phyloP scores from a whole-genome alignment of 2,797 vertebrate genomes.

The Adrianichthys oophorus region DNA sequence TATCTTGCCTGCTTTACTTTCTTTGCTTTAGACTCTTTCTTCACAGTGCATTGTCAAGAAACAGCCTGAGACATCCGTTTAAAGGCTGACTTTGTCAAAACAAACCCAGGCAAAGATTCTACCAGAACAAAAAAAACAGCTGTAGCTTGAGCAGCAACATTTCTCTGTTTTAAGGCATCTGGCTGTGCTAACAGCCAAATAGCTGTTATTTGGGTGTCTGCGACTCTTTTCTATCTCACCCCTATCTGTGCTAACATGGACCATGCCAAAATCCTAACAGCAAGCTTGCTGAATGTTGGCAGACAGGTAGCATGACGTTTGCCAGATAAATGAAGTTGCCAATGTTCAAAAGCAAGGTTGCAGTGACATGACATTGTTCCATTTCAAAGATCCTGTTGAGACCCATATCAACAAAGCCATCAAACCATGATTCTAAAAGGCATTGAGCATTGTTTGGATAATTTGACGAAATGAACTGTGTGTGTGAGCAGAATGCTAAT shows the following conservation, averaged over 20 bases:
- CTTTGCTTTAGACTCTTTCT: background rate
- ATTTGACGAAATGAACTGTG: conserved; percentile 6
- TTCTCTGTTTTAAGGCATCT: conserved; percentile 52
- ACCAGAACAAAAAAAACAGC: conserved; percentile 34
- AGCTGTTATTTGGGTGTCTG: conserved; percentile 61
- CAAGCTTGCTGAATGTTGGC: conserved; percentile 42
- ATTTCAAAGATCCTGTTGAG: conserved; percentile 10
- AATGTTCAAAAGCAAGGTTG: conserved; percentile 57
- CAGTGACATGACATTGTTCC: conserved; percentile 19
- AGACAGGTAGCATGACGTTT: conserved; percentile 38
- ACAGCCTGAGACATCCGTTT: conserved; percentile 50
- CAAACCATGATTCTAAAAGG: conserved; percentile 11
- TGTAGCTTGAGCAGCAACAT: conserved; percentile 57
- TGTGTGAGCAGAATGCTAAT: conserved; percentile 15
- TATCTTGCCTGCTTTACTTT: background rate
- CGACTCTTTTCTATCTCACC: conserved; percentile 40
- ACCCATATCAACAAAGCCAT: conserved; percentile 31
- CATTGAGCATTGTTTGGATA: conserved; percentile 9
- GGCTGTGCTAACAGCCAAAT: conserved; percentile 62
- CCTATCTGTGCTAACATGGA: conserved; percentile 36
- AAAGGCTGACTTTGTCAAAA: conserved; percentile 61
- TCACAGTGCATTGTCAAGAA: conserved; percentile 45
- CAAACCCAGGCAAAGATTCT: conserved; percentile 48
- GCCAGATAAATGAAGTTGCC: conserved; percentile 50
- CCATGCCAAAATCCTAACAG: conserved; percentile 50